Evolutionary conservation across 2,113 vertebrate species (phyloP).

Genomic region (Xiphias gladius): DNA sequence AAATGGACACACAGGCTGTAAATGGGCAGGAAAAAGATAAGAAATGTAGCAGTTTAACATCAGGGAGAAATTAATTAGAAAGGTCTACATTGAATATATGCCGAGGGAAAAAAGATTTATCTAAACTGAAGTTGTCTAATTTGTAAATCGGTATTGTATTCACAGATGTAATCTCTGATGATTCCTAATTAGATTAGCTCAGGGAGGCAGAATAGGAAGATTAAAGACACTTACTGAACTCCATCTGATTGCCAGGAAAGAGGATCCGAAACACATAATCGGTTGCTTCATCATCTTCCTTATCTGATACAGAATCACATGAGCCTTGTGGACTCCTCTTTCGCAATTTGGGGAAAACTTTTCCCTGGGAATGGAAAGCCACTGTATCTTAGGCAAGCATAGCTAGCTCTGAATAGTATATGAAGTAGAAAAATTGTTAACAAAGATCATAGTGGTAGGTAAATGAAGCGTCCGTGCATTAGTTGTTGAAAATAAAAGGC

Average conservation of each 20-base stretch:
- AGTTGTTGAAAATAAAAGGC: no score
- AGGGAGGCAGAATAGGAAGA: slow-evolving; percentile 37
- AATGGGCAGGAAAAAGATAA: slow-evolving; percentile 24
- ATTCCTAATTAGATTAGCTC: slow-evolving; percentile 37
- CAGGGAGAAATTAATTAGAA: slow-evolving; percentile 28
- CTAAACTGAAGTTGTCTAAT: slow-evolving; percentile 1
- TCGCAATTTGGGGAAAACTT: slow-evolving; percentile 95
- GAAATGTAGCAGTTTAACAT: slow-evolving; percentile 11
- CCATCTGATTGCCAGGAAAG: slow-evolving; percentile 91
- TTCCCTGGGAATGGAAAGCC: slow-evolving; percentile 85
- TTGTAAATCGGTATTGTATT: slow-evolving; percentile 35
- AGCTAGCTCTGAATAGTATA: background rate
- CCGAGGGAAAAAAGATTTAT: slow-evolving; percentile 27
- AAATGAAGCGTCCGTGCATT: background rate
- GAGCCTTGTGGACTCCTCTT: slow-evolving; percentile 94
- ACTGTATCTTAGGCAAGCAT: background rate
- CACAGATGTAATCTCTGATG: slow-evolving; percentile 26
- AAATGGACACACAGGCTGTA: slow-evolving; percentile 44
- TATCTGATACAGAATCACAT: slow-evolving; percentile 93
- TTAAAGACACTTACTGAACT: slow-evolving; percentile 89
- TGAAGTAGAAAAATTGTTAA: background rate
- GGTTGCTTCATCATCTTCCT: slow-evolving; percentile 96
- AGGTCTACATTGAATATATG: slow-evolving; percentile 1
- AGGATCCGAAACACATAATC: slow-evolving; percentile 98
- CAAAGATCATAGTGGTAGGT: background rate